Evolutionary conservation across 2,113 vertebrate genomes (phyloP).

Genomic region (Entomyzon cyanotis): DNA sequence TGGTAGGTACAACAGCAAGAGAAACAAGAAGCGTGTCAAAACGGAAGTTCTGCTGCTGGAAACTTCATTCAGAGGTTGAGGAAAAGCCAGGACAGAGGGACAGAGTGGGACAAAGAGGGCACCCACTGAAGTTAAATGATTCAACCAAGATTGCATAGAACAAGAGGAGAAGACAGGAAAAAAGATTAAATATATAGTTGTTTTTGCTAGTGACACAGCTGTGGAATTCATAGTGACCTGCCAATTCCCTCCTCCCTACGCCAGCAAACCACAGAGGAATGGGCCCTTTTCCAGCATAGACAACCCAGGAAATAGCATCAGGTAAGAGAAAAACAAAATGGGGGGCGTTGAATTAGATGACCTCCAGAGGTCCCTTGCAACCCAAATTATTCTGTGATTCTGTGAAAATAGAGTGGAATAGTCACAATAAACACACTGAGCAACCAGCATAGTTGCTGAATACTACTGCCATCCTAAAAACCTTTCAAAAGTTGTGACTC

Average conservation of each 20-base stretch:
- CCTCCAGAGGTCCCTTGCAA: background rate
- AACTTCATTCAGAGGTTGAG: background rate
- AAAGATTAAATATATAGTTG: fast-evolving
- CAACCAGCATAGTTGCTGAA: background rate
- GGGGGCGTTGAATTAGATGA: background rate
- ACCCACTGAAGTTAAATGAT: background rate
- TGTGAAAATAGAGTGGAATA: background rate
- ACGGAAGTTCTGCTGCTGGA: background rate
- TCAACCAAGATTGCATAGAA: background rate
- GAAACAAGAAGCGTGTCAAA: background rate
- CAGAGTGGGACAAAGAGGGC: background rate
- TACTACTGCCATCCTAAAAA: background rate
- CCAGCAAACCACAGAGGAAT: background rate
- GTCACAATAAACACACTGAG: background rate
- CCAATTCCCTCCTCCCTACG: background rate
- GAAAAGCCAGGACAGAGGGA: background rate
- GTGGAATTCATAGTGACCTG: background rate
- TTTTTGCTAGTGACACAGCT: background rate
- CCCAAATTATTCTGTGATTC: background rate
- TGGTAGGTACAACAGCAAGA: background rate
- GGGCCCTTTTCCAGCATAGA: background rate
- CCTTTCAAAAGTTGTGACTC: background rate
- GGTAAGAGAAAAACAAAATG: background rate
- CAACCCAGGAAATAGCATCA: background rate
- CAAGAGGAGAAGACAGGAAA: background rate